Evolutionary conservation across 1,140 invertebrate species (phyloP).

Genomic region (Aphaenogaster floridana): DNA sequence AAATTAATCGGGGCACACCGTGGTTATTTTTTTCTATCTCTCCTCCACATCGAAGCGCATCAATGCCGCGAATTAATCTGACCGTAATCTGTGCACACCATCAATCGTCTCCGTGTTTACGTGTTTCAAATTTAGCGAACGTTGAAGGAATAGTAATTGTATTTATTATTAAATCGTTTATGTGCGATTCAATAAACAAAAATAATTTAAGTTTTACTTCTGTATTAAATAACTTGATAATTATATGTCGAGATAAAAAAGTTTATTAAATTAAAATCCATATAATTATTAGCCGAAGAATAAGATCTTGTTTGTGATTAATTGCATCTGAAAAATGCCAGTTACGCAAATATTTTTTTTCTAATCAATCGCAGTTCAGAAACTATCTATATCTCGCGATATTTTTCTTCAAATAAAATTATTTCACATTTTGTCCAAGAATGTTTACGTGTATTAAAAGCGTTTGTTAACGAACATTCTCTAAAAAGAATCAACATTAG

Average conservation of each 20-base stretch:
- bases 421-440: neutral
- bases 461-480: neutral
- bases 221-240: neutral
- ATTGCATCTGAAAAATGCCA: neutral
- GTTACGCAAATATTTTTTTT: neutral
- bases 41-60: neutral
- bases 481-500: neutral
- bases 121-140: neutral
- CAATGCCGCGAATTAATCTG: conserved; percentile 1
- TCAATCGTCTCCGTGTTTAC: conserved; percentile 2
- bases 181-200: neutral
- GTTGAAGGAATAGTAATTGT: neutral
- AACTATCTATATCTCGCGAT: neutral
- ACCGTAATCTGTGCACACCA: conserved; percentile 12
- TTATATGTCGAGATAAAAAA: neutral
- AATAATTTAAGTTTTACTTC: neutral
- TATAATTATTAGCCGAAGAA: conserved; percentile 12
- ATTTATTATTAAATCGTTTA: neutral
- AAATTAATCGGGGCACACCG: conserved; percentile 16
- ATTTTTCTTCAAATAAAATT: neutral
- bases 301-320: neutral
- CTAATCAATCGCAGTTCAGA: neutral
- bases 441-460: neutral
- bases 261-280: neutral
- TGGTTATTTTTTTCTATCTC: conserved; percentile 10